Conservation (phyloP, 2,888 invertebrate species). For the Philopedon plagiatum region DNA sequence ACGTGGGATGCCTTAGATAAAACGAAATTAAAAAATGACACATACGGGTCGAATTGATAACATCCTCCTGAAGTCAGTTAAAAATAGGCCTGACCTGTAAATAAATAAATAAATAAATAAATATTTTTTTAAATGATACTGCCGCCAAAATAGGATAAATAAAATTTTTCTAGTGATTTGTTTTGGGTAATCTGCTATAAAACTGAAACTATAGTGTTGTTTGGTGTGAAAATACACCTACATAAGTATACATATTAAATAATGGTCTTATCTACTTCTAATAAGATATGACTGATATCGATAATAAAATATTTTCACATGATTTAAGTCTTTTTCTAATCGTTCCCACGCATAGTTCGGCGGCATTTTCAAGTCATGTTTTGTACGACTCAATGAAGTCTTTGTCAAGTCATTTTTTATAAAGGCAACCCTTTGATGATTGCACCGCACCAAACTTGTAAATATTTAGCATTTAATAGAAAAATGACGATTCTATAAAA, state of each 20-base stretch:
- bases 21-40: no score
- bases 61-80: no score
- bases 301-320: slow-evolving; percentile 9
- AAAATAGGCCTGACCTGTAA: no score
- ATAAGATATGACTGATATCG: not conserved
- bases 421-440: not conserved
- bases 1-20: no score
- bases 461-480: not conserved
- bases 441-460: not conserved
- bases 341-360: slow-evolving; percentile 37
- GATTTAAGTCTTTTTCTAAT: slow-evolving; percentile 16
- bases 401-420: not conserved
- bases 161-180: no score
- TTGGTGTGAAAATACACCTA: not conserved
- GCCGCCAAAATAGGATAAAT: no score
- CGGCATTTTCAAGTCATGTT: slow-evolving; percentile 2
- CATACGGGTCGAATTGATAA: no score
- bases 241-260: not conserved
- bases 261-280: not conserved
- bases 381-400: not conserved
- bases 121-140: no score
- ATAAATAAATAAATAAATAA: no score
- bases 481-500: not conserved
- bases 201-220: not conserved
- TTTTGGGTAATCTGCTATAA: no score